Conservation (phyloP, 1,140 invertebrate species). For the Tenebrio molitor region DNA sequence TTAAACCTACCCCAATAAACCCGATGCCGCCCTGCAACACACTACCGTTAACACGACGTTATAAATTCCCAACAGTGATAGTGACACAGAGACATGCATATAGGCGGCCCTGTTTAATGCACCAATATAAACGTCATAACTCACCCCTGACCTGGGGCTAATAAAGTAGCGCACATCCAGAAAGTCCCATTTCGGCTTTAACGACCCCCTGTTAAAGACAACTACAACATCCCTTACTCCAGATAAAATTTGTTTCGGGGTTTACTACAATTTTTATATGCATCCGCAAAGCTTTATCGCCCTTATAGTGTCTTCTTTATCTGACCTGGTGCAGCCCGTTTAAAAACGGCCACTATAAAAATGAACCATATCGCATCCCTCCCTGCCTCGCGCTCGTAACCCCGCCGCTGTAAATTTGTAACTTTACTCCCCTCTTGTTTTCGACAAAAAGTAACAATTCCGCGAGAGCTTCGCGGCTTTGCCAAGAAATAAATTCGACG, state of each 20-base stretch:
- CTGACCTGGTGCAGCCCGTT: constrained; percentile 15
- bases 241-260: constrained; percentile 30
- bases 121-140: constrained; percentile 38
- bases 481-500: too few species aligned
- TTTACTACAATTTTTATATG: constrained; percentile 49
- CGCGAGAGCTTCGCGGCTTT: too few species aligned
- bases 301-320: constrained; percentile 41
- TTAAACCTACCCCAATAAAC: constrained; percentile 22
- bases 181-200: constrained; percentile 12
- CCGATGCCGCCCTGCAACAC: constrained; percentile 13
- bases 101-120: constrained; percentile 12
- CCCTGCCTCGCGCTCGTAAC: too few species aligned
- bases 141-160: constrained; percentile 21
- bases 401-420: too few species aligned
- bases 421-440: too few species aligned
- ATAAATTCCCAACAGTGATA: constrained; percentile 24
- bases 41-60: constrained; percentile 28
- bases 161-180: constrained; percentile 19
- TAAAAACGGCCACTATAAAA: constrained; percentile 37
- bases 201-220: constrained; percentile 19
- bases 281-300: constrained; percentile 32
- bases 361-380: neutral
- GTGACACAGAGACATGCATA: constrained; percentile 19
- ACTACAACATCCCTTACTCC: constrained; percentile 13
- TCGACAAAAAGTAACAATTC: too few species aligned